These are phyloP conservation scores for Microctenopoma steveboyesi DNA, from an alignment of 2,797 vertebrate genomes.

Conservation along the genomic window DNA sequence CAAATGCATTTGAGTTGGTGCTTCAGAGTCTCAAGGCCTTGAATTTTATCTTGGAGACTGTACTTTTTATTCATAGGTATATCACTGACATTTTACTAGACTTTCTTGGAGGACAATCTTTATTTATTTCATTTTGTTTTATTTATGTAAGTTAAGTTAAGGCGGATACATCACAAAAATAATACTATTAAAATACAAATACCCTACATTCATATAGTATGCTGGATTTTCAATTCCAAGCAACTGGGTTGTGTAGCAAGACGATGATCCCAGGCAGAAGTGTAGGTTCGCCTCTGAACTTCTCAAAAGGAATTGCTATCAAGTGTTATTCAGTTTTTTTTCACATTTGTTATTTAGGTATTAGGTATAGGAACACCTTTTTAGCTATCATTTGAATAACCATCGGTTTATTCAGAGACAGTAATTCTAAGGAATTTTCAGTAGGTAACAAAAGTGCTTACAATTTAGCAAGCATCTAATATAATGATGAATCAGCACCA, in stretches of 20 bases:
- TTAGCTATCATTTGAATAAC: too few species aligned
- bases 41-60: constrained; percentile 26
- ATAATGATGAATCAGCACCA: neutral
- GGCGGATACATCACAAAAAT: neutral
- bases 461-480: neutral
- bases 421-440: too few species aligned
- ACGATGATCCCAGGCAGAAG: too few species aligned
- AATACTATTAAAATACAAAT: neutral
- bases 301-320: too few species aligned
- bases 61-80: constrained; percentile 30
- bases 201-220: too few species aligned
- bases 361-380: too few species aligned
- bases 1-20: constrained; percentile 37
- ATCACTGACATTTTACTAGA: constrained; percentile 17
- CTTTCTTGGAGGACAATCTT: constrained; percentile 3
- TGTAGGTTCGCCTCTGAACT: too few species aligned
- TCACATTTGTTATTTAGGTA: too few species aligned
- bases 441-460: neutral
- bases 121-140: neutral
- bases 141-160: neutral
- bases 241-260: too few species aligned
- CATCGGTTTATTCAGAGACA: too few species aligned
- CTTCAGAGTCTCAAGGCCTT: constrained; percentile 35
- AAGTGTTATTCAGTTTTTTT: too few species aligned
- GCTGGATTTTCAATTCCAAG: too few species aligned